A percentile compares a stretch with the other conserved stretches of the same genome.
Evolutionary conservation across 2,113 vertebrate species (phyloP).

Genomic region (Leucosticte australis): DNA sequence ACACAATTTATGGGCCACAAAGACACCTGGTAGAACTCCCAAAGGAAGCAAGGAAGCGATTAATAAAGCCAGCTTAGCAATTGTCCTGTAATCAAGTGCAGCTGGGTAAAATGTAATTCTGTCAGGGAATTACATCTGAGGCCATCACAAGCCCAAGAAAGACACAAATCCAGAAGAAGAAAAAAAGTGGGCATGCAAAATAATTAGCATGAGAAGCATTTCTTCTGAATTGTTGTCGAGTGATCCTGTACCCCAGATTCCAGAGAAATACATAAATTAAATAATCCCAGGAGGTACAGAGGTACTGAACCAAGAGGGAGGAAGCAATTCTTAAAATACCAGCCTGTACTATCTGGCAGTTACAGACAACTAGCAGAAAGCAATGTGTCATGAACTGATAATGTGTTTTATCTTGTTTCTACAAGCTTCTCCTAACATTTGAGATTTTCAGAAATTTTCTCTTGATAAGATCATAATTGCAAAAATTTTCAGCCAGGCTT

Average conservation of each 20-base stretch:
- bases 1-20: background rate
- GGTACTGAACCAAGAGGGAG: background rate
- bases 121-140: background rate
- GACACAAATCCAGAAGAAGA: background rate
- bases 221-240: background rate
- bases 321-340: background rate
- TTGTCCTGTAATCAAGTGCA: background rate
- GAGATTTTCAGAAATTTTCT: background rate
- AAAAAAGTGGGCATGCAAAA: background rate
- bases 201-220: background rate
- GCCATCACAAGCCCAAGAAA: background rate
- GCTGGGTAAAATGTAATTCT: background rate
- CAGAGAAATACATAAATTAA: background rate
- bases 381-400: background rate
- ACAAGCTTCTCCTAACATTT: background rate
- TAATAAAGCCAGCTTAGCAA: background rate
- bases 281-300: background rate
- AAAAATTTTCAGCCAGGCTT: background rate
- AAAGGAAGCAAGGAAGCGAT: background rate
- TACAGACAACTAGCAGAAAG: background rate
- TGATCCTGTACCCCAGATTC: background rate
- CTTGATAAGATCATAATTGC: background rate
- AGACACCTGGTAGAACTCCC: background rate
- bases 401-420: background rate
- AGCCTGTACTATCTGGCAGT: background rate